Percentiles rank a stretch among this genome's conserved stretches.
Evolutionary conservation across 2,113 vertebrate genomes (phyloP).

Genomic region (Calidris pugnax): DNA sequence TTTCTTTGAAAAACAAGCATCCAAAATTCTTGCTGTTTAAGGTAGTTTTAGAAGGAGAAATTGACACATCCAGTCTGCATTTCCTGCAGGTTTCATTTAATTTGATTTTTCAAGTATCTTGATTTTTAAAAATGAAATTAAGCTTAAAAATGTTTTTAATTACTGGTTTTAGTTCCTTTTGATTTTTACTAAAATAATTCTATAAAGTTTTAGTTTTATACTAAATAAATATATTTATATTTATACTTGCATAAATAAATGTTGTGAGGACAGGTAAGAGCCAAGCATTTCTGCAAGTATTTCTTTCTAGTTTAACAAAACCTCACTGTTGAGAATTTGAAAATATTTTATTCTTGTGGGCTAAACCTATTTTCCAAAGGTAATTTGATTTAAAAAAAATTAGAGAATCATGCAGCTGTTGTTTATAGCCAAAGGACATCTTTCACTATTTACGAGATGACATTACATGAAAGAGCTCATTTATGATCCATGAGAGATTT

Average conservation of each 20-base stretch:
- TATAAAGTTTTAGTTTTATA: neutral
- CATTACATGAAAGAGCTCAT: no score
- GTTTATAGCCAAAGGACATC: no score
- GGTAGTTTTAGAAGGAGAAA: neutral
- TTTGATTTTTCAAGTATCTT: neutral
- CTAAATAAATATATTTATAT: no score
- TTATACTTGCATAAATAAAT: neutral
- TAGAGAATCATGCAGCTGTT: no score
- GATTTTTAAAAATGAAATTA: neutral
- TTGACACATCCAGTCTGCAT: neutral
- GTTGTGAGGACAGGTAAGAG: neutral
- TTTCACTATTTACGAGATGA: no score
- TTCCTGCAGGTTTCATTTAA: neutral
- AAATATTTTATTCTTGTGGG: no score
- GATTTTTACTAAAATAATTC: neutral
- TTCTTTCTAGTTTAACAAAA: no score
- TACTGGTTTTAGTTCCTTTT: neutral
- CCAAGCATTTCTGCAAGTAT: neutral
- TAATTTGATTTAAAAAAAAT: no score
- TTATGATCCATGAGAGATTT: no score
- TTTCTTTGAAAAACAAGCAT: neutral
- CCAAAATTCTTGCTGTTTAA: neutral
- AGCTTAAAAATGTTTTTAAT: neutral
- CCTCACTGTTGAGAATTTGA: no score
- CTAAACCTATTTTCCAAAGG: no score